Percentiles rank a stretch among this genome's conserved stretches.
Conservation (phyloP, 2,113 vertebrate genomes). For the Lamprotornis superbus region DNA sequence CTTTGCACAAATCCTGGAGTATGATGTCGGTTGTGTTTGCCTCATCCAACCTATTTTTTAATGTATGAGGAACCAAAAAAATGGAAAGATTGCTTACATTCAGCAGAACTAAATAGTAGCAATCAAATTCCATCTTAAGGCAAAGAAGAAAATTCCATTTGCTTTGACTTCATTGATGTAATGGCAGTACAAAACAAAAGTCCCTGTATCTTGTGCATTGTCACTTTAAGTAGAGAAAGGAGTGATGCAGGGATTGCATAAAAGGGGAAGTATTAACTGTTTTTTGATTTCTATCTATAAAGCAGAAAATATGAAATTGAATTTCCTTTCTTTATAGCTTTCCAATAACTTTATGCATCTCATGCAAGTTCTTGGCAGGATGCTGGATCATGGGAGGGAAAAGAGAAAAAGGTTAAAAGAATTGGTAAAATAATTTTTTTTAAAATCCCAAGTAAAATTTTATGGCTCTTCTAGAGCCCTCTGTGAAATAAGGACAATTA, state of each 20-base stretch:
- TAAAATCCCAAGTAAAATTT: not conserved
- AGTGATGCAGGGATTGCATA: not conserved
- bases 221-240: not conserved
- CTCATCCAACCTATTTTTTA: not conserved
- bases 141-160: not conserved
- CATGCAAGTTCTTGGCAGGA: not conserved
- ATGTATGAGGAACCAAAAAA: not conserved
- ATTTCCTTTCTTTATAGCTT: not conserved
- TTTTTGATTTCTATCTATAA: not conserved
- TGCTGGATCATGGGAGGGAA: not conserved
- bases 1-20: not conserved
- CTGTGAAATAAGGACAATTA: not conserved
- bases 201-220: not conserved
- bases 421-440: not conserved
- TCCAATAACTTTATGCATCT: not conserved
- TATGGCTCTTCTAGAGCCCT: not conserved
- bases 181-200: not conserved
- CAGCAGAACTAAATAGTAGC: not conserved
- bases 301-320: not conserved
- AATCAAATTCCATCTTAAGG: not conserved
- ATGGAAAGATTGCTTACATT: not conserved
- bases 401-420: not conserved
- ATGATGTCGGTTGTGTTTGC: rapidly evolving
- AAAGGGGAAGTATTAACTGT: not conserved
- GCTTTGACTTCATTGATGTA: not conserved